Evolutionary conservation across 53 echinoderm and acorn worm species (phyloP).

Genomic region (Temnopleurus reevesii): DNA sequence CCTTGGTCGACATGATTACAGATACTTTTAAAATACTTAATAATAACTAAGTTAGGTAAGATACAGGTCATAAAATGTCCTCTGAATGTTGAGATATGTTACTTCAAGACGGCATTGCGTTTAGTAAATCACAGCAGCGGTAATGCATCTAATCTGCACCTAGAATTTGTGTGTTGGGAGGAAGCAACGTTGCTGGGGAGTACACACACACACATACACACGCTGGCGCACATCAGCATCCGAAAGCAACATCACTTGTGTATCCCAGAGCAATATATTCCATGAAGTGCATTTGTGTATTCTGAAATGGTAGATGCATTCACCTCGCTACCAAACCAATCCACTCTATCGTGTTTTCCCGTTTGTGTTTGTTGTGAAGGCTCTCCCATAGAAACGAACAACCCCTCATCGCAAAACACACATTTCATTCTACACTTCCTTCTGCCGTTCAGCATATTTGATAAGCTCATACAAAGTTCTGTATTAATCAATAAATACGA

Average conservation of each 20-base stretch:
- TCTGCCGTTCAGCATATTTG: not conserved
- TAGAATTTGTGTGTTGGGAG: not conserved
- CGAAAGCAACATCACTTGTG: not conserved
- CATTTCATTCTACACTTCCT: not conserved
- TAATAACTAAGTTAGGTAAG: too few species aligned
- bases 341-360: not conserved
- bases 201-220: not conserved
- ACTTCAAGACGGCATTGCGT: not conserved
- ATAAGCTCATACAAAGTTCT: not conserved
- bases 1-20: conserved; percentile 18
- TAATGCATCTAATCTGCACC: not conserved
- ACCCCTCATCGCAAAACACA: conserved; percentile 34
- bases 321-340: not conserved
- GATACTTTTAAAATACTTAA: not conserved
- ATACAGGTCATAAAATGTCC: not conserved
- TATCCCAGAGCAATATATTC: not conserved
- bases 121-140: not conserved
- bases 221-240: not conserved
- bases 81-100: not conserved
- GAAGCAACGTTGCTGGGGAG: conserved; percentile 23
- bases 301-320: not conserved
- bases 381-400: conserved; percentile 45
- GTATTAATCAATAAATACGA: not conserved
- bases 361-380: conserved; percentile 20
- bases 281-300: not conserved